phyloP scores from a whole-genome alignment of 2,113 vertebrate species.

The Hymenochirus boettgeri region DNA sequence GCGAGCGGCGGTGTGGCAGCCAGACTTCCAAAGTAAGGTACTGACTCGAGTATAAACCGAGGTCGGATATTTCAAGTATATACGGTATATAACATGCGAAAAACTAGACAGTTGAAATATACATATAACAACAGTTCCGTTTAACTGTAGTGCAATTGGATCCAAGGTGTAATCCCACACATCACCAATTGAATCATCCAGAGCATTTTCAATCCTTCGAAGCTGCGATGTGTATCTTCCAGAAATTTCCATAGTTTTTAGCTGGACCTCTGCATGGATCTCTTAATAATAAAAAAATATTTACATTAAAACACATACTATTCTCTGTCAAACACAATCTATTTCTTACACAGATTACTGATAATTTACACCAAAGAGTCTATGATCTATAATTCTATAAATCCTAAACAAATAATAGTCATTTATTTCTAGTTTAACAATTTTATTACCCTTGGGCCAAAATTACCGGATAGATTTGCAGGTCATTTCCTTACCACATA shows the following conservation, averaged over 20 bases:
- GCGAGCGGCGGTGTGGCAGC: too few relatives aligned
- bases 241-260: conserved; percentile 92
- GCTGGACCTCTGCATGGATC: conserved; percentile 95
- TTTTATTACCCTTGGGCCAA: too few relatives aligned
- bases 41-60: too few relatives aligned
- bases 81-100: too few relatives aligned
- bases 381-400: neutral
- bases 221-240: conserved; percentile 91
- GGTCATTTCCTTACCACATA: too few relatives aligned
- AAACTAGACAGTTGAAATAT: too few relatives aligned
- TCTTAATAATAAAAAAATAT: conserved; percentile 68
- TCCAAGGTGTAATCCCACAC: conserved; percentile 98
- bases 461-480: too few relatives aligned
- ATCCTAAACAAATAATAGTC: too few relatives aligned
- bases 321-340: neutral
- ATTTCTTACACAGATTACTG: too few relatives aligned
- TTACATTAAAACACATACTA: conserved; percentile 39
- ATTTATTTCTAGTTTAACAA: too few relatives aligned
- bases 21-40: too few relatives aligned
- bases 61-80: too few relatives aligned
- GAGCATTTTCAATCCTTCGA: conserved; percentile 87
- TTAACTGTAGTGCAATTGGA: conserved; percentile 90
- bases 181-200: conserved; percentile 92
- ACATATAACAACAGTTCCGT: conserved; percentile 7
- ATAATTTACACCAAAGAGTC: neutral